phyloP scores from a whole-genome alignment of 2,888 invertebrate genomes.

The Sialis fuliginosa region DNA sequence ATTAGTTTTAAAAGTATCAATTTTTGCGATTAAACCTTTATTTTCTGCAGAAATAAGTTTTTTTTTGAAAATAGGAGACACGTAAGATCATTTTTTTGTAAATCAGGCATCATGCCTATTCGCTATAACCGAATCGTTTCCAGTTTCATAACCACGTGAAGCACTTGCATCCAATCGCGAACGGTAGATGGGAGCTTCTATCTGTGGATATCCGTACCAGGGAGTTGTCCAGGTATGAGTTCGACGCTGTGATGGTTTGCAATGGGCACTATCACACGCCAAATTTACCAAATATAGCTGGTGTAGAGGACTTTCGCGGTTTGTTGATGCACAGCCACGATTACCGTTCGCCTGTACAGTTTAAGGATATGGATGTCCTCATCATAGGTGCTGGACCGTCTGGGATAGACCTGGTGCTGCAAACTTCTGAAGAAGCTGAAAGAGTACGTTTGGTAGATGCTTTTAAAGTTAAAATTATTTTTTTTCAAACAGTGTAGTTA shows the following conservation, averaged over 20 bases:
- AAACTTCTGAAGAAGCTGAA: constrained; percentile 9
- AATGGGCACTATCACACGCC: constrained; percentile 34
- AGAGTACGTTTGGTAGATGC: constrained; percentile 12
- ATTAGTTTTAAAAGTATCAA: no score
- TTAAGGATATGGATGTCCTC: constrained; percentile 18
- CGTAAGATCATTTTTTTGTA: no score
- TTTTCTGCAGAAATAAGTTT: no score
- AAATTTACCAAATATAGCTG: constrained; percentile 25
- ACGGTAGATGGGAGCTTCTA: constrained; percentile 19
- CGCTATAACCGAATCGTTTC: background rate
- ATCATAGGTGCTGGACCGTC: constrained; percentile 26
- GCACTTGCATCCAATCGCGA: constrained; percentile 4
- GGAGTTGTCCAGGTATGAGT: constrained; percentile 15
- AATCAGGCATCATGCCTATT: no score
- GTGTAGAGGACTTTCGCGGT: constrained; percentile 23
- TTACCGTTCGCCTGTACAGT: constrained; percentile 21
- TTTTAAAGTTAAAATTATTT: no score
- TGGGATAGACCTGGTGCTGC: constrained; percentile 15
- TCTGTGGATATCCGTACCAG: constrained; percentile 18
- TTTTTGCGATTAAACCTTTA: no score
- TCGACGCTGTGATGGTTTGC: constrained; percentile 25
- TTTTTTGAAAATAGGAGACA: no score
- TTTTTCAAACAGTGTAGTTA: no score
- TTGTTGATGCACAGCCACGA: constrained; percentile 24
- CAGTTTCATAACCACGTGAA: constrained; percentile 7